These are phyloP conservation scores for Adrianichthys oophorus DNA, from an alignment of 2,797 vertebrate genomes.

Conservation along the genomic window DNA sequence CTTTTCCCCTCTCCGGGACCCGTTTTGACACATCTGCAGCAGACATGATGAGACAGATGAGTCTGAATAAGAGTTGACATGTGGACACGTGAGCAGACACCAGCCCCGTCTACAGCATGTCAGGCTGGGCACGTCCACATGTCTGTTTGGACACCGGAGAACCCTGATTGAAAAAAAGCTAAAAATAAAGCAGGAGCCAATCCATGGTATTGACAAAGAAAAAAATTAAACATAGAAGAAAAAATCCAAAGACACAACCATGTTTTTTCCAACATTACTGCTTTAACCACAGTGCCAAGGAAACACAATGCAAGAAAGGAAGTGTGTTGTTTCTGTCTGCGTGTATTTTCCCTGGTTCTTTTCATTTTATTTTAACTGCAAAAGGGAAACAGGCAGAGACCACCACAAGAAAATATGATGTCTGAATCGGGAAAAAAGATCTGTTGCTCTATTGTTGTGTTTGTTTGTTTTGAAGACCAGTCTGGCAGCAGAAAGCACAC, in stretches of 20 bases:
- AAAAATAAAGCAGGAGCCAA: constrained; percentile 46
- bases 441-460: constrained; percentile 72
- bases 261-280: constrained; percentile 60
- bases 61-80: constrained; percentile 76
- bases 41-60: constrained; percentile 73
- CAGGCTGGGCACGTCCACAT: constrained; percentile 59
- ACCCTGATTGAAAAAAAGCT: constrained; percentile 38
- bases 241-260: constrained; percentile 57
- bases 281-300: constrained; percentile 35
- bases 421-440: constrained; percentile 69
- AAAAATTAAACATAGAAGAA: constrained; percentile 51
- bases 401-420: constrained; percentile 64
- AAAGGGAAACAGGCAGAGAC: constrained; percentile 72
- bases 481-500: constrained; percentile 62
- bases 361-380: constrained; percentile 72
- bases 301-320: constrained; percentile 15
- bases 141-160: constrained; percentile 62
- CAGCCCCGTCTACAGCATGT: constrained; percentile 47
- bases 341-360: constrained; percentile 58
- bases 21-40: constrained; percentile 76
- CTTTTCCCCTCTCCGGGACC: constrained; percentile 54
- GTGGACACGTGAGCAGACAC: constrained; percentile 69
- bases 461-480: constrained; percentile 77
- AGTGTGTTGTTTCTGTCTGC: constrained; percentile 62
- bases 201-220: constrained; percentile 64